Base-by-base conservation (phyloP, 2,888 invertebrate genomes). In the Dermolepida albohirtum region DNA sequence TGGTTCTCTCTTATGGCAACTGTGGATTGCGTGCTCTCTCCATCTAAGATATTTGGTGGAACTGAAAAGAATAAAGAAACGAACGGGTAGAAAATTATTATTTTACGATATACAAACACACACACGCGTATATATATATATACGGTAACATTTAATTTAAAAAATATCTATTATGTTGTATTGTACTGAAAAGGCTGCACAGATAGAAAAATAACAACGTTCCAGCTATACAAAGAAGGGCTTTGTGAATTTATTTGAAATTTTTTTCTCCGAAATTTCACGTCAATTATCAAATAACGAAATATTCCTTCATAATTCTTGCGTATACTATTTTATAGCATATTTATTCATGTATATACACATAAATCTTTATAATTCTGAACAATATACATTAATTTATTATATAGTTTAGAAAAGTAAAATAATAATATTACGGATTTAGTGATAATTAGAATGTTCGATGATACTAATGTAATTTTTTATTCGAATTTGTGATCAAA, bases 1-100 rank as follows among this genome's bases (percentile, higher is more conserved):
- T 95, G 95, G 84, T 96, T 95, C 86, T 97, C 97, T 17, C 95
- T 87, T 44, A 96, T 94, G 1, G 94, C 95, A 74, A 97, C 94
- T 63, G 94, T 94, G 64, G 96, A 96, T 80, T 94, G 92, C 54
- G 95, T 95, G 82, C 95, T 96, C 75, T 93, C 91, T 40, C 92
- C 89, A 81, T 97, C 96, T 82, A 96, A 85, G 79, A 98, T 97
- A 78, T 94, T 93, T 7, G 97, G 96, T 11, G 97, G 97, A 74
- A 97, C 97, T 98, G 87, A 12, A 82, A 84, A 74, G 70, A 78
- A 77, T 71, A 67, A 63, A 57, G 29, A 29, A 40, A 11, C 14
- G 12, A 43, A 8, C 27, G 7, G 10, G 43, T 57, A 47, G 59
- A 27, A 59, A 59, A 59, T 59, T 17, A 57, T 57, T 59, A 44